Evolutionary conservation across 2,888 invertebrate genomes (phyloP), one percentile per base, ranked within the genome.

Genomic region (Hyposoter didymator): DNA sequence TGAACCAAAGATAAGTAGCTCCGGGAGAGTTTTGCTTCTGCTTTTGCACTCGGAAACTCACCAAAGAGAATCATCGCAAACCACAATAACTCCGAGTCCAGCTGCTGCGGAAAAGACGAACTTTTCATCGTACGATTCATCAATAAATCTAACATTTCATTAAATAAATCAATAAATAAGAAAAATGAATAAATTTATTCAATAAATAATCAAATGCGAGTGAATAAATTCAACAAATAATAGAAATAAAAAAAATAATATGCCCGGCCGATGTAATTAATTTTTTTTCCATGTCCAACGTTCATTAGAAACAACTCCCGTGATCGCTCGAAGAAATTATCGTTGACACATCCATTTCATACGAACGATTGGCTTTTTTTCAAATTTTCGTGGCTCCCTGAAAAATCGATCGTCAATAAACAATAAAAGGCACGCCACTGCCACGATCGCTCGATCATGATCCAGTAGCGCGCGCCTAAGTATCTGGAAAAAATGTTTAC

Each of bases 361-460:
- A 3, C 55, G 10, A 10, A 55, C 22, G 4, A 55, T 10, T 1
- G n/a, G 19, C 12, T 22, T 55, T 55, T 12, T 49, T n/a, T n/a
- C 4, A 3, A 28, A 70, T 75, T 66, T 47, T 66, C 62, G 72
- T 39, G 62, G 45, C 17, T 64, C 74, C 75, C 35, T 6, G 35
- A 35, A 35, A 6, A 35, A 66, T 81, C 87, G 84, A 74, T 84
- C 32, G 59, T 76, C 84, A 72, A 83, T 83, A 86, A 87, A 87
- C 84, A 87, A 86, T 78, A 72, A 70, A 64, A 70, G 43, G 72
- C 14, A 39, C 59, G 32, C 76, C 76, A 39, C 75, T 64, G 45
- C 28, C n/a, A 17, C 4, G 81, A 84, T 84, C 82, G 69, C 59
- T 32, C 81, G 84, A 88, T 72, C 83, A 82, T 70, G 84, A 47